Conservation (phyloP, 1,140 invertebrate species). For the Dryas iulia region DNA sequence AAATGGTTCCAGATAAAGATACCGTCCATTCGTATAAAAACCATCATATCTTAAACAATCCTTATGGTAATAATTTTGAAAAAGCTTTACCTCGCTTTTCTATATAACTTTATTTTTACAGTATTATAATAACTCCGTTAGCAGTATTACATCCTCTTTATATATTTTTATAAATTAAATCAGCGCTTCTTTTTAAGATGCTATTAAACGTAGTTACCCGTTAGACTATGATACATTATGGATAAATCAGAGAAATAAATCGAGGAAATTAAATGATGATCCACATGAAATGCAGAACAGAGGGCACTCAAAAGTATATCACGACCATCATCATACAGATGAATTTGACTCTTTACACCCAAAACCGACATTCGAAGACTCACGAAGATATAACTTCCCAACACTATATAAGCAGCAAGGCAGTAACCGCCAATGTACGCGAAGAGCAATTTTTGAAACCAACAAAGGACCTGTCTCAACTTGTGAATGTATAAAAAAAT, state of each 20-base stretch:
- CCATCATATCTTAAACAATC: not conserved
- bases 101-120: not conserved
- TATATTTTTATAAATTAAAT: constrained; percentile 5
- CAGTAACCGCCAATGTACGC: constrained; percentile 44
- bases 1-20: not conserved
- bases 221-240: constrained; percentile 32
- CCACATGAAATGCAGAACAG: constrained; percentile 39
- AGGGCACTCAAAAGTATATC: constrained; percentile 49
- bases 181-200: constrained; percentile 20
- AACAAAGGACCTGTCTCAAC: constrained; percentile 9
- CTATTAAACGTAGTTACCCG: constrained; percentile 35
- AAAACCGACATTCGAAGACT: constrained; percentile 31
- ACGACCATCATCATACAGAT: constrained; percentile 38
- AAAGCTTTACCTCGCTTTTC: not conserved
- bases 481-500: constrained; percentile 14
- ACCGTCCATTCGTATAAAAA: not conserved
- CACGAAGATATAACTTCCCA: constrained; percentile 37
- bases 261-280: constrained; percentile 22
- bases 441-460: constrained; percentile 24
- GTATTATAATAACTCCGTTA: not conserved
- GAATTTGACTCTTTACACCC: constrained; percentile 36
- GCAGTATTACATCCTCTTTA: too few relatives aligned
- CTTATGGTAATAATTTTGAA: not conserved
- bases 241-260: constrained; percentile 35
- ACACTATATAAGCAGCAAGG: constrained; percentile 28